phyloP scores from a whole-genome alignment of 2,888 invertebrate species.

The Linnaemya tessellans region DNA sequence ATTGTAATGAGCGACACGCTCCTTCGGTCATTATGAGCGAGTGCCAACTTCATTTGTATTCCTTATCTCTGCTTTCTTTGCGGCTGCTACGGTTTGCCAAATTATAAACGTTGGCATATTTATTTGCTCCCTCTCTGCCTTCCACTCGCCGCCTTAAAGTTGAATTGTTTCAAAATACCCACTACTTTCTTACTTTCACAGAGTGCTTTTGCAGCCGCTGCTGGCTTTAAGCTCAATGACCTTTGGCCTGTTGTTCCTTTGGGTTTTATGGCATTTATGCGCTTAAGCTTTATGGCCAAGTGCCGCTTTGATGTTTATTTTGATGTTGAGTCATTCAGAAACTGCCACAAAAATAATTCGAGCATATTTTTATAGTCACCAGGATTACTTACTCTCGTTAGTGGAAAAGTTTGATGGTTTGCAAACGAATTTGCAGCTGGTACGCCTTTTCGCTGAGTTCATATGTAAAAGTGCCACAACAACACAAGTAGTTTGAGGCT shows the following conservation, averaged over 20 bases:
- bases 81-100: constrained; percentile 60
- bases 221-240: constrained; percentile 61
- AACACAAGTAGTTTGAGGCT: constrained; percentile 16
- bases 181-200: background rate
- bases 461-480: constrained; percentile 1
- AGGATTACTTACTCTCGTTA: constrained; percentile 29
- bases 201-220: background rate
- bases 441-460: background rate
- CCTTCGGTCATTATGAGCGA: constrained; percentile 35
- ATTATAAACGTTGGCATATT: constrained; percentile 11
- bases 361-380: constrained; percentile 63
- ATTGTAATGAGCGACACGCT: constrained; percentile 70
- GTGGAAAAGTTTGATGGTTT: constrained; percentile 3
- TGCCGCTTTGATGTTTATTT: constrained; percentile 68
- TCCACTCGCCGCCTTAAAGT: background rate
- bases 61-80: constrained; percentile 14
- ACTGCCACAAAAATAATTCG: constrained; percentile 55
- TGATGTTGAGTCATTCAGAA: constrained; percentile 38
- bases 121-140: constrained; percentile 7
- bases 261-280: constrained; percentile 59
- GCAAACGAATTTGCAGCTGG: constrained; percentile 18
- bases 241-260: constrained; percentile 51
- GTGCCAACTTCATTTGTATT: constrained; percentile 53
- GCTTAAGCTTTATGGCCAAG: constrained; percentile 67
- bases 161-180: background rate